Evolutionary conservation across 2,797 vertebrate species (phyloP), one percentile per base, ranked within the genome.

Genomic region (Melanogrammus aeglefinus): DNA sequence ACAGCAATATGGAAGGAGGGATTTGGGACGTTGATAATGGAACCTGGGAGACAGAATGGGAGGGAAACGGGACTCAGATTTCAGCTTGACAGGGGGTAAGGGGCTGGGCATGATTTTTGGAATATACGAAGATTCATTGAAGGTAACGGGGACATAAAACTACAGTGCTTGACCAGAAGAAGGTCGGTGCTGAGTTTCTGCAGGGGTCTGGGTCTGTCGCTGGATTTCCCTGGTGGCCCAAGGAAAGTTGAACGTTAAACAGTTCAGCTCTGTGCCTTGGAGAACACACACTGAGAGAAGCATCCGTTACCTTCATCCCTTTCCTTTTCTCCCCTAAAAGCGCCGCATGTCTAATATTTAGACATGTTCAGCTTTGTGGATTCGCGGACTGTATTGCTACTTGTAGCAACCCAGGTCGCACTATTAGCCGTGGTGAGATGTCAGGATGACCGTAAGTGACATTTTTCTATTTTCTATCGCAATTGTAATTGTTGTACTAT

Each of bases 311-410:
- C 76, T 81, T 81, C 77, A 86, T 84, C 87, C 85, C 88, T 90
- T 91, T 86, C n/a, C 57, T 78, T 63, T 69, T 89, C 80, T 89
- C 90, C 92, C 87, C 86, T 74, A 88, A 93, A 93, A 90, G 91
- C 91, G 91, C 94, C 95, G 95, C 94, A 94, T 96, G 96, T 96
- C 95, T 96, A 93, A 96, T 91, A 95, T 96, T 94, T 95, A 97
- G 96, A 96, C 95, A 98, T 97, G 97, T 92, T 95, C 85, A 94
- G 90, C 93, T 94, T 95, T 92, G 91, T 94, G 96, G 94, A 96
- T 93, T 95, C 95, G 92, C 94, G 94, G 94, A 97, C 95, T 94
- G 88, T 97, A 92, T 92, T 96, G 95, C 96, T 98, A 91, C 94
- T 97, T 89, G 93, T 94, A 93, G 95, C 95, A 90, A 89, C 91